Base-by-base conservation (phyloP, 2,113 vertebrate genomes). In the Boulengeromyrus knoepffleri region DNA sequence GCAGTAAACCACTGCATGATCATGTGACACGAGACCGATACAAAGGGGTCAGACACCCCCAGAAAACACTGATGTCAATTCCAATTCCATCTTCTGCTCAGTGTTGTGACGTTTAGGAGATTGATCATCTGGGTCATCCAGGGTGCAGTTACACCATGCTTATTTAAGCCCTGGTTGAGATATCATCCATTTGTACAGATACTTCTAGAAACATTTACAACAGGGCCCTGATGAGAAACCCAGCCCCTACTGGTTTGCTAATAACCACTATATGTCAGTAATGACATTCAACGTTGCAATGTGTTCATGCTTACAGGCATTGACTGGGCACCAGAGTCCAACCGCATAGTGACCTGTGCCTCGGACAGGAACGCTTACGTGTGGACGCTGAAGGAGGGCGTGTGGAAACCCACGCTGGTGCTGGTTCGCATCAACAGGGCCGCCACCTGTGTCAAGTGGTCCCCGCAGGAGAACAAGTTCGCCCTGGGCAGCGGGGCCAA, bases 361-460 rank as follows among this genome's bases (percentile, higher is more conserved):
- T 92, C 95, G 0, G 96, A 97, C 92, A 94, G 96, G 2, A 97
- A 97, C 7, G 96, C 96, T 90, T 97, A 97, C 1, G 96, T 97
- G 88, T 97, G 96, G 96, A 95, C 93, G 0, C 94, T 96, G 89
- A 96, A 95, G 89, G 96, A 97, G 3, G 94, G 92, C 0, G 89
- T 88, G 31, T 96, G 96, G 96, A 97, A 97, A 88, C 96, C 96
- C n/a, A 97, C 96, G 2, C 91, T 97, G 88, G 96, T 97, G 10
- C 92, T 97, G 88, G 95, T 97, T 24, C 95, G 96, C 49, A 97
- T 97, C 93, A 97, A 97, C 91, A 93, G 96, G 1, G 96, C 96
- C 0, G 96, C 96, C 88, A 97, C 96, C 0, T 97, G 96, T 13
- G 96, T 97, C 27, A 97, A 95, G 91, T 97, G 96, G 96, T 97